Conservation (phyloP, 2,888 invertebrate species). For the Barypeithes pellucidus region DNA sequence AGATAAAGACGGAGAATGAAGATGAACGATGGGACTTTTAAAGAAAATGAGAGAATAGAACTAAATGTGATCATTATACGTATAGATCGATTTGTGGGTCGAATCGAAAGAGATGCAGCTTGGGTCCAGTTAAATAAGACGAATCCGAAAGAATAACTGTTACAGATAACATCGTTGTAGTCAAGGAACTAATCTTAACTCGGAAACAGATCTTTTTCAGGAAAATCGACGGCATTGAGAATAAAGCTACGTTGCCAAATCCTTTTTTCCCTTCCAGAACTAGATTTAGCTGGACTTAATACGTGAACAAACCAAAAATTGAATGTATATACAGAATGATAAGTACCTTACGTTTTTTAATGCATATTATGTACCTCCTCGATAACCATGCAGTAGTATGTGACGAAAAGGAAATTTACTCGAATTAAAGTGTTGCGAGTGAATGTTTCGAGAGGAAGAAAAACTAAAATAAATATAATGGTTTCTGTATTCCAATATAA, state of each 20-base stretch:
- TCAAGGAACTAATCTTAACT: too few relatives aligned
- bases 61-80: constrained; percentile 31
- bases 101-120: constrained; percentile 13
- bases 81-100: constrained; percentile 15
- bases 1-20: constrained; percentile 73
- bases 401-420: neutral
- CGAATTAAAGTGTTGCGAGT: constrained; percentile 4
- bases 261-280: neutral
- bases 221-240: neutral
- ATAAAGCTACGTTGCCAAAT: constrained; percentile 6
- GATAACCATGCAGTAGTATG: neutral
- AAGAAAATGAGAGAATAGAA: constrained; percentile 41
- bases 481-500: constrained; percentile 10
- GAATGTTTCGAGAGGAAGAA: neutral
- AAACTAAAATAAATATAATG: neutral
- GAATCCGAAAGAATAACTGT: neutral
- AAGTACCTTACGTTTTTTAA: constrained; percentile 19
- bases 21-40: constrained; percentile 79
- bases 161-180: neutral
- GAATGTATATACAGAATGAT: constrained; percentile 36
- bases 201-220: too few relatives aligned
- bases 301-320: constrained; percentile 34
- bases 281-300: constrained; percentile 20
- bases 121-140: constrained; percentile 6
- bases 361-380: constrained; percentile 10